These are phyloP conservation scores for Callinectes sapidus DNA, from an alignment of 2,888 invertebrate genomes.

Conservation along the genomic window DNA sequence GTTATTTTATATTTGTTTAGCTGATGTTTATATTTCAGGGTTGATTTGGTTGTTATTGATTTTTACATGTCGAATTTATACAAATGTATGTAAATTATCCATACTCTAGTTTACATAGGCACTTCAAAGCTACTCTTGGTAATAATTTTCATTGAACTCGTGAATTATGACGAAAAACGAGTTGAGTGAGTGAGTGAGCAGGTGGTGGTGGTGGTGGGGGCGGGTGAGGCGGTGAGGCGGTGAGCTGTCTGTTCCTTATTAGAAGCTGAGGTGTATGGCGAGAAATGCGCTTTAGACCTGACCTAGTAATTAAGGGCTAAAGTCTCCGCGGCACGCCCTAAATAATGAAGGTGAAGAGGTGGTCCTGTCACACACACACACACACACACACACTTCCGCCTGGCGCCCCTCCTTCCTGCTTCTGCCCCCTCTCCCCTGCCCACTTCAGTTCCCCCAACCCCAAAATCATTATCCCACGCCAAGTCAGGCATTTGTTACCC, in stretches of 20 bases:
- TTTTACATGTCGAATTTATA: not conserved
- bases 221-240: too few species aligned
- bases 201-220: not conserved
- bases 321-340: not conserved
- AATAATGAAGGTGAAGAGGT: not conserved
- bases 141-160: not conserved
- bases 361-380: not conserved
- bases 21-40: not conserved
- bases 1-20: too few species aligned
- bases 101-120: too few species aligned
- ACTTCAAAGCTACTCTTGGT: not conserved
- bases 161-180: not conserved
- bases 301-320: slow-evolving; percentile 7
- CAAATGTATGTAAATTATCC: not conserved
- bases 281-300: not conserved
- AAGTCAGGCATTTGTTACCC: not conserved
- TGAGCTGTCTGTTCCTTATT: not conserved
- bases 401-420: not conserved
- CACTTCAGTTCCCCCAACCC: not conserved
- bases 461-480: not conserved
- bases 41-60: not conserved
- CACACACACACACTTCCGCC: not conserved
- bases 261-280: not conserved
- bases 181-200: not conserved
- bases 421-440: not conserved